phyloP scores from a whole-genome alignment of 2,797 vertebrate genomes.

The Chiropotes sagulatus region DNA sequence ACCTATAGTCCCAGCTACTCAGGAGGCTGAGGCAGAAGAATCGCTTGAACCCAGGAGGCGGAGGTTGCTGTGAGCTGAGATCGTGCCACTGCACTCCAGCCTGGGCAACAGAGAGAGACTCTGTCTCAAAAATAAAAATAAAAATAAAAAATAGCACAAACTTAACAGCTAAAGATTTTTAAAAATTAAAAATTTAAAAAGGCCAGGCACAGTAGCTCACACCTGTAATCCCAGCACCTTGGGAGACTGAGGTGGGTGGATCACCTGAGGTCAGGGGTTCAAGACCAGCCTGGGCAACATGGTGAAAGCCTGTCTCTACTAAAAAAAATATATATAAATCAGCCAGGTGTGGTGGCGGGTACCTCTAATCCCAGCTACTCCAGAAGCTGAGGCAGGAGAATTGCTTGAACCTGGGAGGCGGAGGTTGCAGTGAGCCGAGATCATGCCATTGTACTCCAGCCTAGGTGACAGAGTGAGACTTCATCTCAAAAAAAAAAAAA shows the following conservation, averaged over 20 bases:
- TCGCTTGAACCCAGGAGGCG: too few relatives aligned
- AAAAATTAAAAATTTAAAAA: neutral
- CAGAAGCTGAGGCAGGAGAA: neutral
- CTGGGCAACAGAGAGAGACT: too few relatives aligned
- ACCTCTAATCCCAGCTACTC: neutral
- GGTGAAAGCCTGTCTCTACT: neutral
- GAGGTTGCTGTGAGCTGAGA: too few relatives aligned
- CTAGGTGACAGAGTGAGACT: neutral
- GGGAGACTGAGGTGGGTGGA: neutral
- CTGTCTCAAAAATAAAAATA: too few relatives aligned
- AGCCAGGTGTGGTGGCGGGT: fast-evolving
- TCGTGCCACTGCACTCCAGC: too few relatives aligned
- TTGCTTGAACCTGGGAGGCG: fast-evolving
- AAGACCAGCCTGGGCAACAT: neutral
- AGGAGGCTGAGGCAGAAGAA: too few relatives aligned
- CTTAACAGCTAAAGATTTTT: too few relatives aligned
- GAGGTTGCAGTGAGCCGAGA: neutral
- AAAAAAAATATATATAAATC: neutral
- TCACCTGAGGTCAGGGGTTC: neutral
- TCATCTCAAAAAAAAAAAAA: neutral
- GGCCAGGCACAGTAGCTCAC: neutral
- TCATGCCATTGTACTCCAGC: neutral
- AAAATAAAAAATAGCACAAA: too few relatives aligned
- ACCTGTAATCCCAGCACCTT: neutral
- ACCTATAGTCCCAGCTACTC: too few relatives aligned